Conservation (phyloP, 2,797 vertebrate genomes). For the Nothura maculosa region DNA sequence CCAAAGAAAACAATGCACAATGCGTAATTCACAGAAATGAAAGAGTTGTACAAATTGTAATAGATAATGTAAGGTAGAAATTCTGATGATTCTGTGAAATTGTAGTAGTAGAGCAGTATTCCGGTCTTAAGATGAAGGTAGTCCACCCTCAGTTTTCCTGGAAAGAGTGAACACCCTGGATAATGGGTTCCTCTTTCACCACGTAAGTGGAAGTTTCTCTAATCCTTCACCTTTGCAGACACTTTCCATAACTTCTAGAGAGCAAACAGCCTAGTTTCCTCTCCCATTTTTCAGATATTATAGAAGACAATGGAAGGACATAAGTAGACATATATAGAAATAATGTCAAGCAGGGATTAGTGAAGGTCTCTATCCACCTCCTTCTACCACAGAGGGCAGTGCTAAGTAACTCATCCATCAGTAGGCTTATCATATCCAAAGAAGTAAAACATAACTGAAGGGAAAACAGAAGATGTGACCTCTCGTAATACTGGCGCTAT, state of each 20-base stretch:
- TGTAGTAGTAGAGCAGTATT: not conserved
- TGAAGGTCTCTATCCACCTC: not conserved
- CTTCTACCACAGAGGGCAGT: not conserved
- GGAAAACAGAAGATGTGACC: not conserved
- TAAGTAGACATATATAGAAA: not conserved
- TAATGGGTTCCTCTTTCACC: not conserved
- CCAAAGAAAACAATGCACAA: not conserved
- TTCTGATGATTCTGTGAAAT: not conserved
- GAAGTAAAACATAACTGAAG: not conserved
- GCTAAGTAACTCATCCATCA: not conserved
- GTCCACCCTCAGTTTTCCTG: not conserved
- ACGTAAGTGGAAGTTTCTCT: not conserved
- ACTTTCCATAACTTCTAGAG: not conserved
- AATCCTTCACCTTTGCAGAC: not conserved
- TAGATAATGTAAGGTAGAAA: not conserved
- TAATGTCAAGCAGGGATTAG: not conserved
- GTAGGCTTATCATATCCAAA: not conserved
- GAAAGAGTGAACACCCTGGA: not conserved
- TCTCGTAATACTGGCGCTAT: not conserved
- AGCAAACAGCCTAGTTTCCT: not conserved
- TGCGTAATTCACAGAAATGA: accelerated
- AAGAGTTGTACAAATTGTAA: not conserved
- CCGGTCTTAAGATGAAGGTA: not conserved
- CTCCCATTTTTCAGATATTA: not conserved
- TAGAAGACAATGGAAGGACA: not conserved